Evolutionary conservation across 2,888 invertebrate genomes (phyloP), one percentile per base, ranked within the genome.

Genomic region (Cinara cedri): DNA sequence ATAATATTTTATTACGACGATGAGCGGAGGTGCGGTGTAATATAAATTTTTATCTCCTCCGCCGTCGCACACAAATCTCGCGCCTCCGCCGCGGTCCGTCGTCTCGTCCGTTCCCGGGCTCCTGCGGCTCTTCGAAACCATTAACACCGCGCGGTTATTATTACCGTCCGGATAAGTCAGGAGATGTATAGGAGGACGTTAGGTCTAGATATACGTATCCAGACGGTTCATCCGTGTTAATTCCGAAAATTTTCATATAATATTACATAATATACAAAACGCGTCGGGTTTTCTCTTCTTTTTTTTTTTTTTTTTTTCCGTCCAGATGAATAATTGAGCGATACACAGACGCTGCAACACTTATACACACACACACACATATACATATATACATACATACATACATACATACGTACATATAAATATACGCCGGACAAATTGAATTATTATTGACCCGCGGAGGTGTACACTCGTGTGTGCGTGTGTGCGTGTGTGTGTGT

Each of bases 311-410:
- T 34, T 34, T 34, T 34, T 6, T 6, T 34, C 21, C 71, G 54
- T 24, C 16, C 75, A 9, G 65, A 75, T 65, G 75, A 75, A 75
- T 75, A 75, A 75, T 75, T 55, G 75, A 75, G 75, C 44, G 55
- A 66, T 65, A 65, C 46, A 55, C 21, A 11, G 3, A 6, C 34
- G 6, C 34, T 34, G 6, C 6, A 3, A 34, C 34, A 65, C 9
- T 19, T 62, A 63, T n/a, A 13, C 21, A 46, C 46, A 19, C 21
- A 46, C 24, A 24, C 19, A 44, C 8, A 42, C 13, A 13, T 26
- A 34, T 1, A 10, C 1, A 21, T 19, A 65, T 44, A 24, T 21
- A 14, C 1, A n/a, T 26, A 19, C 6, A 9, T 63, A 42, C 13
- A 8, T 60, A 26, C 13, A 8, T 57, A 24, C 24, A 34, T 60